Evolutionary conservation across 2,888 invertebrate genomes (phyloP).

Genomic region (Marronus borbonicus): DNA sequence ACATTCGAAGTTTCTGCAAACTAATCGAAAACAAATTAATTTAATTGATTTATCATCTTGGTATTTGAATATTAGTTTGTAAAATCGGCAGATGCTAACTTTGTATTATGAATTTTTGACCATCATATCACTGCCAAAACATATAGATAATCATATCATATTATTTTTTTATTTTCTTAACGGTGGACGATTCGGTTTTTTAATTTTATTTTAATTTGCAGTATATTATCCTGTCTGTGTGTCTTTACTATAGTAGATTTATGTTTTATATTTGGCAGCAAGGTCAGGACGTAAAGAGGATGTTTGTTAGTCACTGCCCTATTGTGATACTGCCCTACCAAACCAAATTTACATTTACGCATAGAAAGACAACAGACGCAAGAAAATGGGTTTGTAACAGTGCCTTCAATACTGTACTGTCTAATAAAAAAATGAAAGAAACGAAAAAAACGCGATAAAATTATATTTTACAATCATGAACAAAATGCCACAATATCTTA

Average conservation of each 20-base stretch:
- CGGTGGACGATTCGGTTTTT: neutral
- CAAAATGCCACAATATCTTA: conserved; percentile 54
- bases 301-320: conserved; percentile 62
- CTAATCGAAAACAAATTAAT: conserved; percentile 9
- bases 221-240: conserved; percentile 25
- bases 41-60: neutral
- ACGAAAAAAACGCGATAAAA: conserved; percentile 47
- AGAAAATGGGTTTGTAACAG: conserved; percentile 63
- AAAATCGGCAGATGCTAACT: too few species aligned
- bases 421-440: conserved; percentile 56
- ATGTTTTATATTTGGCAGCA: conserved; percentile 51
- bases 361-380: conserved; percentile 51
- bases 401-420: conserved; percentile 65
- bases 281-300: conserved; percentile 51
- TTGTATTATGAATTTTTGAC: conserved; percentile 21
- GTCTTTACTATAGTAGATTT: neutral
- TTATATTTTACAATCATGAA: conserved; percentile 67
- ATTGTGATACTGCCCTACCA: conserved; percentile 66
- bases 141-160: conserved; percentile 44
- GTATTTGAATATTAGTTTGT: too few species aligned
- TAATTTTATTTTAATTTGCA: conserved; percentile 4
- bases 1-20: too few species aligned
- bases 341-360: conserved; percentile 60
- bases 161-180: conserved; percentile 27
- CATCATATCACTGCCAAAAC: conserved; percentile 53